These are phyloP conservation scores for Mergus octosetaceus DNA, from an alignment of 2,797 vertebrate species.

Conservation along the genomic window DNA sequence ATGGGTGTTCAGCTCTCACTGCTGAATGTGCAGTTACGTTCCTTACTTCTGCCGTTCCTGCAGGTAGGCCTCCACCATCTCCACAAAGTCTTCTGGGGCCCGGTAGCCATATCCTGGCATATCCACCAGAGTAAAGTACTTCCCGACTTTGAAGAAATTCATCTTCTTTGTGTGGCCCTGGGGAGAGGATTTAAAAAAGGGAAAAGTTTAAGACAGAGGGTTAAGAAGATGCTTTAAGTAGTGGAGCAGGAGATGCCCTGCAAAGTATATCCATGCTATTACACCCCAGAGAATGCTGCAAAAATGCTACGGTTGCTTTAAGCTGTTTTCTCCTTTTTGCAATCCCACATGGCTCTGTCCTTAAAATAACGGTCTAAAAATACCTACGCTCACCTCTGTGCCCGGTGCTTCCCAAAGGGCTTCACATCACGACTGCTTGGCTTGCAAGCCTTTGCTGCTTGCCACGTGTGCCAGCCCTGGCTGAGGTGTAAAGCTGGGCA, in stretches of 20 bases:
- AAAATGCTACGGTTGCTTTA: background rate
- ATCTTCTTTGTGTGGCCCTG: constrained; percentile 98
- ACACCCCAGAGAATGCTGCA: accelerated
- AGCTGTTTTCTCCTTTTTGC: accelerated
- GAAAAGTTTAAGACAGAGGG: background rate
- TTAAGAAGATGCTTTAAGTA: background rate
- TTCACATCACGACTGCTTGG: accelerated
- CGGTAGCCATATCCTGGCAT: constrained; percentile 94
- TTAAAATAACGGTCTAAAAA: background rate
- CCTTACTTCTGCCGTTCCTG: constrained; percentile 86
- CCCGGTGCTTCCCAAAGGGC: background rate
- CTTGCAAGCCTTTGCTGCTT: accelerated
- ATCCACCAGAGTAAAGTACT: constrained; percentile 89
- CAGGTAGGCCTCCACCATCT: constrained; percentile 95
- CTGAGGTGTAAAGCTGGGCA: background rate
- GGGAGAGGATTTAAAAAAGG: background rate
- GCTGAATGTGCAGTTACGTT: background rate
- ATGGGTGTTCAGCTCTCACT: background rate
- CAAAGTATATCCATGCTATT: background rate
- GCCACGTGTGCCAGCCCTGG: accelerated
- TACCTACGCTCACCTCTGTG: accelerated
- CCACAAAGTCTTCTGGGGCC: constrained; percentile 89
- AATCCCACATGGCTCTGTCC: accelerated
- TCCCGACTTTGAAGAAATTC: constrained; percentile 94
- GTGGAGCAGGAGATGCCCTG: background rate